A percentile compares a stretch with the other conserved stretches of the same genome.
phyloP scores from a whole-genome alignment of 2,888 invertebrate species.

The Lasius platythorax region DNA sequence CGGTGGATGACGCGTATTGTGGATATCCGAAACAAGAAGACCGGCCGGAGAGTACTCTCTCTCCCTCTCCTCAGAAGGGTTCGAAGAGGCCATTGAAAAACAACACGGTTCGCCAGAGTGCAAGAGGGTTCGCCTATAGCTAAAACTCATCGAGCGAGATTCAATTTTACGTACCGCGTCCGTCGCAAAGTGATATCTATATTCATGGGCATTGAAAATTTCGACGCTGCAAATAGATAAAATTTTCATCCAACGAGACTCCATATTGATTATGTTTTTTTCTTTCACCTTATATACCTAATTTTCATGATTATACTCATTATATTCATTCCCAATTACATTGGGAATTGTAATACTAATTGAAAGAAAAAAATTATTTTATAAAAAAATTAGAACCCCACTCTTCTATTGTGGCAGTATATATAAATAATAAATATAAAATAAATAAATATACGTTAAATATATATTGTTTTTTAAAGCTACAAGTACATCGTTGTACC shows the following conservation, averaged over 20 bases:
- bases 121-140: slow-evolving; percentile 7
- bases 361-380: background rate
- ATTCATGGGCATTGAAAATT: slow-evolving; percentile 51
- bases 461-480: background rate
- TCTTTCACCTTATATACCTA: background rate
- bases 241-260: background rate
- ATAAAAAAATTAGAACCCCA: background rate
- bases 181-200: slow-evolving; percentile 30
- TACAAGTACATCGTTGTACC: background rate
- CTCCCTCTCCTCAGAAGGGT: slow-evolving; percentile 43
- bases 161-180: slow-evolving; percentile 42
- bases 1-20: slow-evolving; percentile 66
- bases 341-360: background rate
- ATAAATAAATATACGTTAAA: background rate
- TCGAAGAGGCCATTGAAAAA: slow-evolving; percentile 59
- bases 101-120: slow-evolving; percentile 53
- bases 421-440: no score
- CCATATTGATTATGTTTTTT: background rate
- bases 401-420: background rate
- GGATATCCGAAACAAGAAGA: slow-evolving; percentile 73
- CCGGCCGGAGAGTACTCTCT: slow-evolving; percentile 33
- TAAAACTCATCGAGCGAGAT: slow-evolving; percentile 54
- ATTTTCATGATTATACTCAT: background rate
- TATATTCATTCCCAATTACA: background rate
- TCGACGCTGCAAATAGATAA: background rate